A percentile compares a stretch with the other conserved stretches of the same genome.
phyloP scores from a whole-genome alignment of 2,888 invertebrate genomes.

The Philaethria dido region DNA sequence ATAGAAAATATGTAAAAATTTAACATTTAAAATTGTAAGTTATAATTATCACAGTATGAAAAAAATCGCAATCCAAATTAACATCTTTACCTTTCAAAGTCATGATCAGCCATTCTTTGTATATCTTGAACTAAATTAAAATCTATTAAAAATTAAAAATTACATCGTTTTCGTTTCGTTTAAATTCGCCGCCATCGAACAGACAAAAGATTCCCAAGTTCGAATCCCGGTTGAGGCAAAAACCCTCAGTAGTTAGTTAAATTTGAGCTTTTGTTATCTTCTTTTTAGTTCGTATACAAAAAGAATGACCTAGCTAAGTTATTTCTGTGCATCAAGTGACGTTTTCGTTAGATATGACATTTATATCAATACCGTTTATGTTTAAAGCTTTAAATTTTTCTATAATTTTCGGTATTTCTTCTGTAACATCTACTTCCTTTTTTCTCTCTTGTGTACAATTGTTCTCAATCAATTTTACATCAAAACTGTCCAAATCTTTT shows the following conservation, averaged over 20 bases:
- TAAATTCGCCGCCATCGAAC: slow-evolving; percentile 16
- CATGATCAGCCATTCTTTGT: slow-evolving; percentile 25
- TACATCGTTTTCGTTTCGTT: slow-evolving; percentile 16
- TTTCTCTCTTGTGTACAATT: neutral
- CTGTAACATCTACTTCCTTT: neutral
- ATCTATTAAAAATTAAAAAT: neutral
- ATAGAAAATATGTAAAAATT: too few species aligned
- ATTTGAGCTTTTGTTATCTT: neutral
- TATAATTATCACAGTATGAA: neutral
- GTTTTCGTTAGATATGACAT: neutral
- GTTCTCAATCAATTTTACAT: neutral
- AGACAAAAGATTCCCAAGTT: slow-evolving; percentile 16
- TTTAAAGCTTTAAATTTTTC: slow-evolving; percentile 10
- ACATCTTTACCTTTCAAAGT: neutral
- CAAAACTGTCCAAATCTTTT: neutral
- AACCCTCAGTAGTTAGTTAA: slow-evolving; percentile 4
- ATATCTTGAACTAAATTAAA: slow-evolving; percentile 14
- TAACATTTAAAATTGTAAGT: too few species aligned
- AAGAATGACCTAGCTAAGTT: slow-evolving; percentile 23
- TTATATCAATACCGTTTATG: slow-evolving; percentile 13
- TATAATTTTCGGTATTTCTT: slow-evolving; percentile 15
- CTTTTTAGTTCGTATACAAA: slow-evolving; percentile 14
- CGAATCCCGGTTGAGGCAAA: slow-evolving; percentile 33
- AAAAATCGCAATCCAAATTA: neutral
- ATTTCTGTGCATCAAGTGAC: slow-evolving; percentile 33